Base-by-base conservation (phyloP, 64 coral and sea anemone genomes). In the Montipora efflorescens region DNA sequence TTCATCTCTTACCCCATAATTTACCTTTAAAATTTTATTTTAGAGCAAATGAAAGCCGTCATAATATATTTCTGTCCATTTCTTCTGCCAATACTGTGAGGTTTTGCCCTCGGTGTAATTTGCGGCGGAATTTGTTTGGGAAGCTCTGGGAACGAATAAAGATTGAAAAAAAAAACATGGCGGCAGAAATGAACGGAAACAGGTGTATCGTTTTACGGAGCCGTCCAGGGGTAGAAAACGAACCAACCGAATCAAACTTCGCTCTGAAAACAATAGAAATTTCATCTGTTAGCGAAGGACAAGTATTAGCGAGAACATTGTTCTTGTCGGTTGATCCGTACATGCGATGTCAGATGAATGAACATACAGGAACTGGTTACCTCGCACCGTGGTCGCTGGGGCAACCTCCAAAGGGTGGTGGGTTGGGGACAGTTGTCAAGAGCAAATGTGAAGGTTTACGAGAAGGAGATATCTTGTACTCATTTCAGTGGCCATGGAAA, bases 281-380 rank as follows among this genome's bases (percentile, higher is more conserved):
- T 48, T 52, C 66, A 46, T 0, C 15, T 0, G 90, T 90, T 82
- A 81, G 90, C 81, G 89, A 95, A 48, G 93, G 87, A 5, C 93
- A 95, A 22, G 81, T 98, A 11, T 21, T 95, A 16, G 87, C 87
- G 43, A 95, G 93, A 57, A 98, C 96, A 8, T 18, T 95, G 59
- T 98, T 64, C 82, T 21, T 98, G 13, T 98, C 96, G 2, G 96
- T 98, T 1, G 96, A 98, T 93, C 96, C 96, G 14, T 95, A 90
- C 61, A 87, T 98, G 96, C 87, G 96, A 90, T 64, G 79, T 47
- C 71, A 79, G 1, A 81, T 98, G 36, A 98, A 98, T 69, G 93
- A 95, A 25, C 62, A 94, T 19, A 50, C 84, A 3, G 92, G 95
- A 36, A 10, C 58, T 16, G 79, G 12, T 5, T 98, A 98, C 78